Conservation (phyloP, 2,888 invertebrate species). For the Chrysomela aeneicollis region DNA sequence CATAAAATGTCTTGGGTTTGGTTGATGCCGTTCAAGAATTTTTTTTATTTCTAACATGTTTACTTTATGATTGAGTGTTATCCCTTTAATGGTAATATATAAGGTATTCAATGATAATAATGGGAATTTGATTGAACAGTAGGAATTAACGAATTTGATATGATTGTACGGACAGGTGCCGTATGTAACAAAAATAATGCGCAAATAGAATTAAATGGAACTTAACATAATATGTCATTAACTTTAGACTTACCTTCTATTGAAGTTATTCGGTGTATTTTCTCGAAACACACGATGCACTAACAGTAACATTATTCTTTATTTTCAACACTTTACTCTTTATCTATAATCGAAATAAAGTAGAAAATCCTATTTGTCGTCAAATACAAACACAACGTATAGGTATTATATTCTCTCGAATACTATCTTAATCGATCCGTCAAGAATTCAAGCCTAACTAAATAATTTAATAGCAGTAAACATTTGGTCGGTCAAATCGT, state of each 20-base stretch:
- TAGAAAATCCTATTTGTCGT: constrained; percentile 1
- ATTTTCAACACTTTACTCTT: constrained; percentile 9
- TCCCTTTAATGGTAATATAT: too few species aligned
- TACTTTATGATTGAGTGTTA: too few species aligned
- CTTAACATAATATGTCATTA: too few species aligned
- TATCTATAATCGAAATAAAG: constrained; percentile 5
- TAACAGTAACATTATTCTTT: background rate
- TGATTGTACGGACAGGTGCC: too few species aligned
- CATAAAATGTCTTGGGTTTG: too few species aligned
- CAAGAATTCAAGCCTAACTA: background rate
- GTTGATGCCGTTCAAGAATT: too few species aligned
- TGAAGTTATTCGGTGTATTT: background rate
- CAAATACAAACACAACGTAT: constrained; percentile 3
- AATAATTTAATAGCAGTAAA: background rate
- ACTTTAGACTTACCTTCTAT: background rate
- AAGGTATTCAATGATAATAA: too few species aligned
- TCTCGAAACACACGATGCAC: background rate
- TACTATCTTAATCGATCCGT: background rate
- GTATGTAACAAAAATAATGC: too few species aligned
- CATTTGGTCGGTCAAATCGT: background rate
- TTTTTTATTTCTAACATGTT: too few species aligned
- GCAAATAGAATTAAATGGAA: too few species aligned
- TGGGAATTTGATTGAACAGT: too few species aligned
- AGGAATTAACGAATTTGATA: too few species aligned
- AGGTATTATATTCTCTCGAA: background rate